Evolutionary conservation across 2,797 vertebrate genomes (phyloP).

Genomic region (Tragelaphus oryx): DNA sequence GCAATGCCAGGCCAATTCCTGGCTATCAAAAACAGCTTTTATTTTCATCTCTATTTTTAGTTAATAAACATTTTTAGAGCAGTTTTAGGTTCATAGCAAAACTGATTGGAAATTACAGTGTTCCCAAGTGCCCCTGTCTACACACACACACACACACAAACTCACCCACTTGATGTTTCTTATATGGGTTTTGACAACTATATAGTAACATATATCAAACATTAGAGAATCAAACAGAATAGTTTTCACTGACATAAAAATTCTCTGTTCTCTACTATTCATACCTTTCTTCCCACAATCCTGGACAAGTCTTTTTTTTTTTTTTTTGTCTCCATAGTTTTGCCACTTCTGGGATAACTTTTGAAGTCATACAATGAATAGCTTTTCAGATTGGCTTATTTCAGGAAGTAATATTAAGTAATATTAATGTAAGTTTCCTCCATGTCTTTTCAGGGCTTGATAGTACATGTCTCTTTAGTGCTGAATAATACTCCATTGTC

Average conservation of each 20-base stretch:
- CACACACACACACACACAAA: no score
- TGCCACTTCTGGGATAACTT: not conserved
- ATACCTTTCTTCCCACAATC: not conserved
- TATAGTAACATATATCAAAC: not conserved
- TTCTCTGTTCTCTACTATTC: not conserved
- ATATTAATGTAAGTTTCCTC: no score
- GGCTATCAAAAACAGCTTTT: not conserved
- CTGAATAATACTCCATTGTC: not conserved
- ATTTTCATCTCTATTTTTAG: not conserved
- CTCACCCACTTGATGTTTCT: not conserved
- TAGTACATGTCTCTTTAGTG: not conserved
- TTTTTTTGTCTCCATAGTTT: not conserved
- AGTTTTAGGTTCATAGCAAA: not conserved
- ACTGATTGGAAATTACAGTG: not conserved
- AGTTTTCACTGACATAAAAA: not conserved
- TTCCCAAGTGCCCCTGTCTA: not conserved
- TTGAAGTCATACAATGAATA: not conserved
- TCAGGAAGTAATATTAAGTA: not conserved
- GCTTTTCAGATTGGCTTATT: not conserved
- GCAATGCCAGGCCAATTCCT: not conserved
- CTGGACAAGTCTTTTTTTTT: not conserved
- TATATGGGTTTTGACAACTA: not conserved
- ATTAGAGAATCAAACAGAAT: not conserved
- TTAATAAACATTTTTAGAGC: not conserved
- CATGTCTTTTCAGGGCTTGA: not conserved